A percentile compares a stretch with the other conserved stretches of the same genome.
phyloP scores from a whole-genome alignment of 1,140 invertebrate species.

The Reticulitermes speratus region DNA sequence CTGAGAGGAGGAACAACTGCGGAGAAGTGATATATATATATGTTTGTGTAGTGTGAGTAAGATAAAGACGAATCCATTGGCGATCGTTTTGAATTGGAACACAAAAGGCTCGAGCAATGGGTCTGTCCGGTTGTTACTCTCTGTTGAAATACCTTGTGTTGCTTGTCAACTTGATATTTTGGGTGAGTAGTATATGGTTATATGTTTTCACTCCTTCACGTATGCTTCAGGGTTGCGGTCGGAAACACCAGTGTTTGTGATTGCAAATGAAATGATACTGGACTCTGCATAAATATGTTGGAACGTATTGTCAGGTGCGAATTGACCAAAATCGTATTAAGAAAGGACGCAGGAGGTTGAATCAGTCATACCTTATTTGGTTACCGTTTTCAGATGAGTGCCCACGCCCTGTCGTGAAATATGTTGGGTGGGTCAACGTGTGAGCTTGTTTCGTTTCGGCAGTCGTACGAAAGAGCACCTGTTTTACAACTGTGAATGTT shows the following conservation, averaged over 20 bases:
- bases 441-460: not conserved
- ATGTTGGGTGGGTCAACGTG: not conserved
- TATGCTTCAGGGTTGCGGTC: not conserved
- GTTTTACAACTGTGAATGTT: no score
- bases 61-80: not conserved
- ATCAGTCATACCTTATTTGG: not conserved
- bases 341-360: not conserved
- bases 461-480: no score
- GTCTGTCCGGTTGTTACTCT: conserved; percentile 64
- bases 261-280: no score
- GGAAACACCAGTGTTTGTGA: not conserved
- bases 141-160: conserved; percentile 68
- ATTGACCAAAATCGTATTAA: not conserved
- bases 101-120: conserved; percentile 50
- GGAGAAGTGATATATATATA: no score
- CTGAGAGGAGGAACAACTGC: no score
- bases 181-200: conserved; percentile 55
- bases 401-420: not conserved
- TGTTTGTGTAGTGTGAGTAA: not conserved
- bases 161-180: conserved; percentile 68
- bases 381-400: not conserved
- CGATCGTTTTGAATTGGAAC: not conserved
- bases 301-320: not conserved
- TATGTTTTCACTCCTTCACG: not conserved
- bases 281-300: not conserved